phyloP scores from a whole-genome alignment of 2,113 vertebrate genomes.

The Laticauda laticaudata region DNA sequence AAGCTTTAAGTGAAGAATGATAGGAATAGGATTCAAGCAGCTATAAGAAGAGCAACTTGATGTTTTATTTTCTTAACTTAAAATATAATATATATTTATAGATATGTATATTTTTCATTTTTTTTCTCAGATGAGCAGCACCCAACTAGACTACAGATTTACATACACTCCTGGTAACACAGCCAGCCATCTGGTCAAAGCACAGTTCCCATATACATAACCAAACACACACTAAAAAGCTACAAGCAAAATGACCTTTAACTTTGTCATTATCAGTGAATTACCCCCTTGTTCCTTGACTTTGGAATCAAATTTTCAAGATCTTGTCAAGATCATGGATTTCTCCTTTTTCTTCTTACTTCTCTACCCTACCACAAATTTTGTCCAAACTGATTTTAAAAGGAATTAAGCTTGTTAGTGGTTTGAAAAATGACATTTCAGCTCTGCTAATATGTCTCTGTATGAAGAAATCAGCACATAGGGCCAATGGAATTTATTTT shows the following conservation, averaged over 20 bases:
- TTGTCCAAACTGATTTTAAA: conserved; percentile 42
- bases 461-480: background rate
- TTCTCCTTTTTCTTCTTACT: conserved; percentile 30
- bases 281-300: conserved; percentile 44
- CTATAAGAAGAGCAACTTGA: conserved; percentile 56
- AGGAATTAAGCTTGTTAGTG: conserved; percentile 35
- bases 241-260: conserved; percentile 80
- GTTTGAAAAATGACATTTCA: background rate
- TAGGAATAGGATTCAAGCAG: conserved; percentile 52
- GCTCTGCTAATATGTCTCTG: background rate
- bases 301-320: conserved; percentile 23
- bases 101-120: conserved; percentile 73
- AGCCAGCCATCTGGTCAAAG: conserved; percentile 73
- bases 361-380: conserved; percentile 24
- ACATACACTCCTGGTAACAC: conserved; percentile 89
- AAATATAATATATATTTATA: conserved; percentile 80
- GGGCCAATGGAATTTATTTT: background rate
- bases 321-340: conserved; percentile 16
- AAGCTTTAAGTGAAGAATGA: conserved; percentile 48
- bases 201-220: conserved; percentile 84
- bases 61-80: conserved; percentile 70
- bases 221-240: conserved; percentile 80
- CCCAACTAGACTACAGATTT: conserved; percentile 98
- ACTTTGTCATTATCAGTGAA: conserved; percentile 69
- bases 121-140: conserved; percentile 86